phyloP scores from a whole-genome alignment of 2,113 vertebrate species.

The Azemiops feae region DNA sequence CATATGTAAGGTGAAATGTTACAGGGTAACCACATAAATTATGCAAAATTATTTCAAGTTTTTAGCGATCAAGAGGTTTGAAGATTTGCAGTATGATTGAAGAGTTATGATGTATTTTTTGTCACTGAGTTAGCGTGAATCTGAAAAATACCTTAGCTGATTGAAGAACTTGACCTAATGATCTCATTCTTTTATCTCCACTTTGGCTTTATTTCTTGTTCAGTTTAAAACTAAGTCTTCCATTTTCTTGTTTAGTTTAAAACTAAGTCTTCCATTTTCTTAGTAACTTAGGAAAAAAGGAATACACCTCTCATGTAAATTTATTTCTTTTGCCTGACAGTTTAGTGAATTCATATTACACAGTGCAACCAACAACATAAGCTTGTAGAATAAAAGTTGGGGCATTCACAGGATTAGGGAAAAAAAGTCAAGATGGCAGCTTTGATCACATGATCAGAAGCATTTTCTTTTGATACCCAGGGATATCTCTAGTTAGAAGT shows the following conservation, averaged over 20 bases:
- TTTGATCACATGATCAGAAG: background rate
- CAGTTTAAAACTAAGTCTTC: conserved; percentile 49
- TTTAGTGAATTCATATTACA: conserved; percentile 35
- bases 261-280: conserved; percentile 43
- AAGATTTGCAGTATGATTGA: conserved; percentile 57
- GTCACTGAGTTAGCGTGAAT: conserved; percentile 44
- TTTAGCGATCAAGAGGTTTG: conserved; percentile 54
- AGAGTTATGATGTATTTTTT: conserved; percentile 55
- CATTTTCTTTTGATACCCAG: background rate
- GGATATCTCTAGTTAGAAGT: background rate
- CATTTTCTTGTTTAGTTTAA: conserved; percentile 41
- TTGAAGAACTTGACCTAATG: conserved; percentile 61
- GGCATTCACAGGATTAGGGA: background rate
- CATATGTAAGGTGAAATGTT: conserved; percentile 38
- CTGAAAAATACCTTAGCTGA: conserved; percentile 64
- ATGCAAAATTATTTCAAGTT: conserved; percentile 56
- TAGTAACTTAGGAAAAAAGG: background rate
- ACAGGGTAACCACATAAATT: conserved; percentile 55
- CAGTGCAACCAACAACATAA: background rate
- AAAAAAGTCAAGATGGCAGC: background rate
- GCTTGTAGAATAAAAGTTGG: background rate
- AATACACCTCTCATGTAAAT: conserved; percentile 52
- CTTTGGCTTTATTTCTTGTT: conserved; percentile 47
- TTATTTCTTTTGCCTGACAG: conserved; percentile 27
- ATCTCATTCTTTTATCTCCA: conserved; percentile 59